Evolutionary conservation across 2,797 vertebrate genomes (phyloP), one percentile per base, ranked within the genome.

Genomic region (Falco cherrug): DNA sequence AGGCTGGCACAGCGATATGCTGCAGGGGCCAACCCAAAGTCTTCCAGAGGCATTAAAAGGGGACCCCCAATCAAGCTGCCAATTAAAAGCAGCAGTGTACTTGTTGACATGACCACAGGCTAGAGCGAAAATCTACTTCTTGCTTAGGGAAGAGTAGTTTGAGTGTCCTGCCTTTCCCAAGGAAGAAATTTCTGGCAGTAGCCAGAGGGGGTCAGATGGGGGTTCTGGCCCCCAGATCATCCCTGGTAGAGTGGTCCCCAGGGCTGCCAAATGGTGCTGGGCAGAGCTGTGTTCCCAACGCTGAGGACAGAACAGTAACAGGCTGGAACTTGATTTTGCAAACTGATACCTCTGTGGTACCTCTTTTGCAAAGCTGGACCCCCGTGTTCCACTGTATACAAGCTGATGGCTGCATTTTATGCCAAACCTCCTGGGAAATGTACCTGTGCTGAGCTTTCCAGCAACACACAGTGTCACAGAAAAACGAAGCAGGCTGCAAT

Each of bases 1-100:
- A 7, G 47, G 50, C 13, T 61, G 76, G n/a, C 57, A 68, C 0
- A 4, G 53, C 47, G 43, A 37, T 29, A 15, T 0, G 1, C n/a
- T 31, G 33, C 29, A 56, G 48, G 16, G 41, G 10, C 9, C 33
- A 63, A 24, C 10, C 51, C 35, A 50, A 75, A 16, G 33, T 41
- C 56, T 75, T 75, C 25, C 50, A 57, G 41, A 64, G 41, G 20
- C 43, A 41, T 10, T 41, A 33, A 65, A 26, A 39, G 16, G 6
- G 16, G 10, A 54, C 9, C 11, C 50, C 7, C 33, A 65, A 67
- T 47, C 53, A 77, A 73, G 69, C 26, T 78, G 53, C 90, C 63
- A 29, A 1, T 9, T 9, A 19, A 60, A 11, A 84, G 48, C 48
- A 65, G 70, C 54, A 33, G 39, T 16, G 22, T 5, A 35, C 54